Evolutionary conservation across 2,797 vertebrate genomes (phyloP).

Genomic region (Furcifer pardalis): DNA sequence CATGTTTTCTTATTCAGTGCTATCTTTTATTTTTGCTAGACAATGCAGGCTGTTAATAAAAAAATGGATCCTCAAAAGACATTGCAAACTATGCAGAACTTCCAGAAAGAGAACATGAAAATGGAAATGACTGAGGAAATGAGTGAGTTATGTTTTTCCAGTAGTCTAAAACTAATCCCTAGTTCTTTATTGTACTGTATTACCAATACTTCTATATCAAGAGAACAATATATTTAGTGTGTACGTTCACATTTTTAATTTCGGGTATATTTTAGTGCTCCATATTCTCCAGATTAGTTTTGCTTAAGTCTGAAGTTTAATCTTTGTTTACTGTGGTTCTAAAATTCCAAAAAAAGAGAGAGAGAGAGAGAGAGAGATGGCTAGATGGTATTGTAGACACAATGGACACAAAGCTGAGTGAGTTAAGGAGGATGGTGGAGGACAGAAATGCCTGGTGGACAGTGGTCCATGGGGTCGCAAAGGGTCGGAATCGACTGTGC

Average conservation of each 20-base stretch:
- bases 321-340: not conserved
- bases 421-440: no score
- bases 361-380: no score
- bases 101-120: conserved; percentile 99
- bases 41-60: conserved; percentile 97
- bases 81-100: conserved; percentile 96
- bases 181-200: not conserved
- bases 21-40: conserved; percentile 77
- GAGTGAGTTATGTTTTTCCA: conserved; percentile 83
- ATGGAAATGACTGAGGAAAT: conserved; percentile 99
- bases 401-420: no score
- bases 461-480: no score
- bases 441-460: no score
- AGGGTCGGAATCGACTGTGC: no score
- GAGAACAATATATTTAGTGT: not conserved
- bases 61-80: conserved; percentile 99
- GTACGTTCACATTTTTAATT: not conserved
- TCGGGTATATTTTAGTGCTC: not conserved
- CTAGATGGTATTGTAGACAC: no score
- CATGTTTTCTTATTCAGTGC: not conserved
- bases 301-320: not conserved
- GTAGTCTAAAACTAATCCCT: not conserved
- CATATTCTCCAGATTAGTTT: no score
- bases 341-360: no score
- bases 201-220: no score